These are phyloP conservation scores for Nasua narica DNA, from an alignment of 2,797 vertebrate genomes.

Conservation along the genomic window DNA sequence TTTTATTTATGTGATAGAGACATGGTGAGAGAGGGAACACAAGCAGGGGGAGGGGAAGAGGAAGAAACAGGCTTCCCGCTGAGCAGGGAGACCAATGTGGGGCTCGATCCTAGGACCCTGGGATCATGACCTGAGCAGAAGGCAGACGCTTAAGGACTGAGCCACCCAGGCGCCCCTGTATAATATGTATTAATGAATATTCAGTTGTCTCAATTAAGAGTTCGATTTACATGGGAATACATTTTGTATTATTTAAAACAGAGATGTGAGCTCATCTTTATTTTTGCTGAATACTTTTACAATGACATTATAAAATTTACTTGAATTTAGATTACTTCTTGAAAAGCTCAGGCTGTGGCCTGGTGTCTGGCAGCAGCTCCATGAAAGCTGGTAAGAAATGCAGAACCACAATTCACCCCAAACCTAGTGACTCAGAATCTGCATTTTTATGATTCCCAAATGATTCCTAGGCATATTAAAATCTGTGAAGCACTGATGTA, in stretches of 20 bases:
- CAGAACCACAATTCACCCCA: neutral
- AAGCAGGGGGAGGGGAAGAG: too few relatives aligned
- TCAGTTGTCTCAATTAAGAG: neutral
- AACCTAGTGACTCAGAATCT: neutral
- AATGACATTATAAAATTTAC: neutral
- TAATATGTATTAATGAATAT: neutral
- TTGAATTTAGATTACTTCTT: neutral
- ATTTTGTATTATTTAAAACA: neutral
- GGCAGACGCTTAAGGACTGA: too few relatives aligned
- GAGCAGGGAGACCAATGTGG: too few relatives aligned
- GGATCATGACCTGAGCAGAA: too few relatives aligned
- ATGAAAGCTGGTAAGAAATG: neutral
- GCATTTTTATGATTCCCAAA: neutral
- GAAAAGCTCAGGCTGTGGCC: neutral
- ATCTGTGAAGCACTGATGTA: neutral
- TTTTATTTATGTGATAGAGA: too few relatives aligned
- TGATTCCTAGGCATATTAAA: neutral
- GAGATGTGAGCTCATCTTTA: neutral
- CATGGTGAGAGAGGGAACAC: too few relatives aligned
- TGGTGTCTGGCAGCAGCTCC: neutral
- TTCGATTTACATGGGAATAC: neutral
- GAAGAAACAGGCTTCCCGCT: too few relatives aligned
- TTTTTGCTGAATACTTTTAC: neutral
- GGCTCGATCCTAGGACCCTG: too few relatives aligned
- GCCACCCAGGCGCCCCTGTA: neutral